Evolutionary conservation across 2,888 invertebrate species (phyloP).

Genomic region (Nematopogon swammerdamellus): DNA sequence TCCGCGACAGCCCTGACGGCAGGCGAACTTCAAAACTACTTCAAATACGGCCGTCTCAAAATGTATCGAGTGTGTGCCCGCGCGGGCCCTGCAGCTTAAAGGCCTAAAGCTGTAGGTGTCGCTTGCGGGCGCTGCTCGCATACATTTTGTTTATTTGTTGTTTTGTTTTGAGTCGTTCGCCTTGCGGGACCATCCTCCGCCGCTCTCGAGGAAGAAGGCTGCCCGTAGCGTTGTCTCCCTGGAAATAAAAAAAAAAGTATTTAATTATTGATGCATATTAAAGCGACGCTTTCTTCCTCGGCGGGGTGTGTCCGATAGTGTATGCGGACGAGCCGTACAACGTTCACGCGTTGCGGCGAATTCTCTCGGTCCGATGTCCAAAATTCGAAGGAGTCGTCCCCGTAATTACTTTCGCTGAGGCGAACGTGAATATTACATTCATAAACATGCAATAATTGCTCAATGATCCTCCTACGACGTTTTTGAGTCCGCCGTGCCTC

Average conservation of each 20-base stretch:
- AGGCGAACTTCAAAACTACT: too few species aligned
- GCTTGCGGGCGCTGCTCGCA: conserved; percentile 21
- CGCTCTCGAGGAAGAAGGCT: conserved; percentile 11
- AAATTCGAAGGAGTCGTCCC: conserved; percentile 33
- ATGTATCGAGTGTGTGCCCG: conserved; percentile 19
- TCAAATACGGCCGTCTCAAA: too few species aligned
- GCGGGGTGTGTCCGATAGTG: conserved; percentile 46
- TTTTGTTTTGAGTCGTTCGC: conserved; percentile 37
- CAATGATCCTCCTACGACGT: conserved; percentile 33
- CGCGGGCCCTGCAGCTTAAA: conserved; percentile 42
- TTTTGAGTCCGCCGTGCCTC: neutral
- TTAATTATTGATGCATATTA: conserved; percentile 28
- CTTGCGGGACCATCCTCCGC: conserved; percentile 29
- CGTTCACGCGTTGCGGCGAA: neutral
- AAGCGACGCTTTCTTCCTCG: conserved; percentile 20
- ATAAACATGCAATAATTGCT: conserved; percentile 39
- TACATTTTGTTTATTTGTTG: conserved; percentile 31
- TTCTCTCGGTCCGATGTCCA: conserved; percentile 26
- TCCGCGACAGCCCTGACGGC: too few species aligned
- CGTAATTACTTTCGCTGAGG: conserved; percentile 36
- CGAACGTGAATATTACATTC: conserved; percentile 32
- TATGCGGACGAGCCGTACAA: conserved; percentile 20
- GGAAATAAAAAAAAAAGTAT: conserved; percentile 18
- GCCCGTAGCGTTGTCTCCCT: too few species aligned
- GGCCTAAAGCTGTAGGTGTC: conserved; percentile 40